Conservation (phyloP, 2,113 vertebrate genomes). For the Chaetodon auriga region DNA sequence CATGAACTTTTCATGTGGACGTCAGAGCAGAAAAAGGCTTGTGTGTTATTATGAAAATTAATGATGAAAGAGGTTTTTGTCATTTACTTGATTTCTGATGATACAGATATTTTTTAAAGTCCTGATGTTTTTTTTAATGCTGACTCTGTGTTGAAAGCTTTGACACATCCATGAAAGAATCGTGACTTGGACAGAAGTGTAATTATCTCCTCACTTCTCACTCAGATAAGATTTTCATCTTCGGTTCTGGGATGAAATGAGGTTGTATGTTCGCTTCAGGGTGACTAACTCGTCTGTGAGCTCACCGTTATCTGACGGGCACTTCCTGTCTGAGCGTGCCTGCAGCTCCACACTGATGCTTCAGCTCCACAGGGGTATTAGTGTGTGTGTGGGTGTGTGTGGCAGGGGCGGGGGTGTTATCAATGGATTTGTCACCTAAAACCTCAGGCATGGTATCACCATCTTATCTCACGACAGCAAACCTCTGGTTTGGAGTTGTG, state of each 20-base stretch:
- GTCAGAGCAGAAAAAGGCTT: too few species aligned
- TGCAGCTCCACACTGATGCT: background rate
- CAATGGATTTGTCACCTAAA: conserved; percentile 21
- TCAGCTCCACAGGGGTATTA: background rate
- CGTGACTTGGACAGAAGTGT: background rate
- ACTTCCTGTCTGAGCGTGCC: conserved; percentile 44
- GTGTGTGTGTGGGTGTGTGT: background rate
- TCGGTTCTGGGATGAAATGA: background rate
- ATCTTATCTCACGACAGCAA: conserved; percentile 19
- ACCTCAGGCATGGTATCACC: conserved; percentile 30
- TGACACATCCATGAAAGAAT: too few species aligned
- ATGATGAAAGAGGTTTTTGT: too few species aligned
- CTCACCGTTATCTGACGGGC: conserved; percentile 15
- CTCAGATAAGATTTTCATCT: background rate
- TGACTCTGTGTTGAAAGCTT: too few species aligned
- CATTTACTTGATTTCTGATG: too few species aligned
- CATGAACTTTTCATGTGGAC: too few species aligned
- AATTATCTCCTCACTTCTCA: background rate
- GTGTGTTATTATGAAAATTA: too few species aligned
- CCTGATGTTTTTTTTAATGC: too few species aligned
- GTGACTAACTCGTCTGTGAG: conserved; percentile 21
- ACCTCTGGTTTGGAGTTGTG: background rate
- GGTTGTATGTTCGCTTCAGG: background rate
- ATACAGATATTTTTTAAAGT: too few species aligned
- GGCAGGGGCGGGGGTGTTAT: background rate